Conservation (phyloP, 2,797 vertebrate genomes). For the Chiroxiphia lanceolata region DNA sequence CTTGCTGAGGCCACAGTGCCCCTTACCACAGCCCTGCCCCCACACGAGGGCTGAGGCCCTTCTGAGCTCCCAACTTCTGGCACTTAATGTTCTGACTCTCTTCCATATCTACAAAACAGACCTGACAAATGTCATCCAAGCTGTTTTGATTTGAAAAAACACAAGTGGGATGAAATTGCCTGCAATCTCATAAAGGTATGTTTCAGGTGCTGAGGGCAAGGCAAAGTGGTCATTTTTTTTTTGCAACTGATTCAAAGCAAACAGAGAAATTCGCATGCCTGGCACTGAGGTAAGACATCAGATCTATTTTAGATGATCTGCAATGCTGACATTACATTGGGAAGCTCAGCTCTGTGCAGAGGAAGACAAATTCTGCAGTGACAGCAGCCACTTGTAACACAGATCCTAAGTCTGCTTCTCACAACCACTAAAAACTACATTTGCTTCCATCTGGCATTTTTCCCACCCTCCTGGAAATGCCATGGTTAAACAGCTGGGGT, state of each 20-base stretch:
- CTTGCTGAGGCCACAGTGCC: fast-evolving
- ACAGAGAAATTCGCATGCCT: not conserved
- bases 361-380: not conserved
- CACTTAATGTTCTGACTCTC: fast-evolving
- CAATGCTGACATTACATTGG: not conserved
- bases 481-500: not conserved
- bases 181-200: not conserved
- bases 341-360: not conserved
- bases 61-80: not conserved
- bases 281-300: not conserved
- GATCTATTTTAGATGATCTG: not conserved
- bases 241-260: not conserved
- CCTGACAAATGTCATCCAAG: not conserved
- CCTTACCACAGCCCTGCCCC: not conserved
- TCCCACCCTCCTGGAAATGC: not conserved
- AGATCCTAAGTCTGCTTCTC: not conserved
- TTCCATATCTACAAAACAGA: not conserved
- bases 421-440: not conserved
- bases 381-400: not conserved
- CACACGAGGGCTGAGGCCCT: not conserved
- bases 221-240: not conserved
- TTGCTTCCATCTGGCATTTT: not conserved
- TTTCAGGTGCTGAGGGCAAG: not conserved
- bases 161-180: not conserved
- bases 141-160: not conserved